phyloP scores from a whole-genome alignment of 2,888 invertebrate species.

The Thymelicus lineola region DNA sequence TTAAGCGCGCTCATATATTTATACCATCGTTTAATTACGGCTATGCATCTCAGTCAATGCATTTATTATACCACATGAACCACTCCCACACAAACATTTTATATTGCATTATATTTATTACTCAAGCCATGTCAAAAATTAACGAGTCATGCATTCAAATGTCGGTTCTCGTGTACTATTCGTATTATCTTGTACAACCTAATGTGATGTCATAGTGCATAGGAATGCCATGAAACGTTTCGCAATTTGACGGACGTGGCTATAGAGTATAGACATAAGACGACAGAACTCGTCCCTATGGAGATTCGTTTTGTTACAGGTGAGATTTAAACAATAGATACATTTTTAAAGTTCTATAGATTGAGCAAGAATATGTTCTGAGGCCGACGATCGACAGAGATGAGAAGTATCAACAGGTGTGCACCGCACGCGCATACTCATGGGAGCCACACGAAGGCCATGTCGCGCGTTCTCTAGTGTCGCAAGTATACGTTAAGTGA shows the following conservation, averaged over 20 bases:
- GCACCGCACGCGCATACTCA: conserved; percentile 65
- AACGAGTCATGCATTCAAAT: conserved; percentile 72
- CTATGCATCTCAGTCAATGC: conserved; percentile 23
- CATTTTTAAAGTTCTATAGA: conserved; percentile 46
- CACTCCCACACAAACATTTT: conserved; percentile 43
- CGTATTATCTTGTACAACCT: conserved; percentile 70
- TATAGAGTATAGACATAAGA: conserved; percentile 18
- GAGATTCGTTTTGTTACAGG: conserved; percentile 23
- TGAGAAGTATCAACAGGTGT: conserved; percentile 69
- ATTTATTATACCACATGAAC: conserved; percentile 29
- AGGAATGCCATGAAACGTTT: conserved; percentile 68
- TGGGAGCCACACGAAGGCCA: conserved; percentile 73
- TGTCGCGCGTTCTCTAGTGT: conserved; percentile 64
- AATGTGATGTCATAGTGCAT: conserved; percentile 76
- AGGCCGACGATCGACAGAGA: conserved; percentile 49
- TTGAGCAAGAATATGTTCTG: conserved; percentile 61
- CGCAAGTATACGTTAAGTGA: conserved; percentile 51
- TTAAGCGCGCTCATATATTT: background rate
- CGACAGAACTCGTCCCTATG: conserved; percentile 29
- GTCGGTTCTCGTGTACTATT: conserved; percentile 75
- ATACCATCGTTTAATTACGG: conserved; percentile 16
- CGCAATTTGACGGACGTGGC: conserved; percentile 62
- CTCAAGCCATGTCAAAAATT: conserved; percentile 60
- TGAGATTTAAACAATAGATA: conserved; percentile 29
- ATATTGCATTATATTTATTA: conserved; percentile 60